phyloP scores from a whole-genome alignment of 2,888 invertebrate genomes.

The Didymodactylos carnosus region DNA sequence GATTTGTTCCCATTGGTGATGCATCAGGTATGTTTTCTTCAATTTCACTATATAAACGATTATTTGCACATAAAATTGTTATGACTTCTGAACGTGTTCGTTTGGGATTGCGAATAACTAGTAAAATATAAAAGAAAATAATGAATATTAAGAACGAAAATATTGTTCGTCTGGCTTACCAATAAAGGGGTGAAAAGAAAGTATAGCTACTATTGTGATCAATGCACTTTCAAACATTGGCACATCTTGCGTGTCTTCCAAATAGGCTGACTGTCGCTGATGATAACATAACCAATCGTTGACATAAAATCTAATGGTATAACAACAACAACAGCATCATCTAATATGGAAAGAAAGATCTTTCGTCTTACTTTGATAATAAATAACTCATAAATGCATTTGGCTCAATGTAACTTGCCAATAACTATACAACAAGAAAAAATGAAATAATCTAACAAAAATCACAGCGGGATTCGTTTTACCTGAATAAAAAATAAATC shows the following conservation, averaged over 20 bases:
- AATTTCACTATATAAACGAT: constrained; percentile 82
- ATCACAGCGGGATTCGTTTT: not conserved
- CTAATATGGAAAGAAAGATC: not conserved
- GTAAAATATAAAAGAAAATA: too few species aligned
- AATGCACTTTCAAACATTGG: constrained; percentile 8
- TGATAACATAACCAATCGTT: not conserved
- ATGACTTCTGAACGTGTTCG: constrained; percentile 70
- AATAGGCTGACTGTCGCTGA: not conserved
- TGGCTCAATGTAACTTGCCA: not conserved
- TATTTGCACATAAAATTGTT: constrained; percentile 69
- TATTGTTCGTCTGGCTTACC: not conserved
- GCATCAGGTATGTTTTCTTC: constrained; percentile 86
- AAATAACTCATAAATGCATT: not conserved
- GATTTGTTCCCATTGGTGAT: constrained; percentile 46
- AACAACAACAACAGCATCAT: too few species aligned
- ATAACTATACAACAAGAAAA: not conserved
- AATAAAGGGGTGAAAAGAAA: not conserved
- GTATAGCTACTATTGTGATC: not conserved
- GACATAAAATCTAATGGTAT: not conserved
- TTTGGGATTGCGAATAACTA: constrained; percentile 41
- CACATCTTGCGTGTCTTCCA: constrained; percentile 1
- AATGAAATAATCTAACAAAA: not conserved
- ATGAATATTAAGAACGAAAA: not conserved
- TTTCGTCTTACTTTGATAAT: not conserved
- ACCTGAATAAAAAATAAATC: constrained; percentile 76